A percentile compares a stretch with the other conserved stretches of the same genome.
phyloP scores from a whole-genome alignment of 2,113 vertebrate species.

The Muscicapa adusta region DNA sequence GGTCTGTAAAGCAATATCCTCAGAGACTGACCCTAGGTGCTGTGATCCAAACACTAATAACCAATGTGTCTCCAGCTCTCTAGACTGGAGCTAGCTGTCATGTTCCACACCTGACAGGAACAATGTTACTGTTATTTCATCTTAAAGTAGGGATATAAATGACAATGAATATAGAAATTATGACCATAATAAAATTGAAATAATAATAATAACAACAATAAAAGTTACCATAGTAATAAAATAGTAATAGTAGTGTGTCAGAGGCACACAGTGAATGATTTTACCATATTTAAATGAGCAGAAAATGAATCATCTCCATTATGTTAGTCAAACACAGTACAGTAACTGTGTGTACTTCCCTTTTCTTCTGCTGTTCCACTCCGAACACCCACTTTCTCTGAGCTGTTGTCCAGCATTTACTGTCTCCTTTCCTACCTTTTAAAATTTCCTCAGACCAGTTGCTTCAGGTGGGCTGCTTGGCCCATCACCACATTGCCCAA shows the following conservation, averaged over 20 bases:
- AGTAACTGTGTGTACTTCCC: background rate
- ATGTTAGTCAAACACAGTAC: background rate
- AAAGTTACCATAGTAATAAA: background rate
- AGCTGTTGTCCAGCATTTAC: background rate
- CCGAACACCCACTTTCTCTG: background rate
- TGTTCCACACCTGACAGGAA: background rate
- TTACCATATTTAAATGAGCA: background rate
- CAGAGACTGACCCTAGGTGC: background rate
- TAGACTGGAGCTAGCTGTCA: background rate
- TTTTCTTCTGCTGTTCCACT: background rate
- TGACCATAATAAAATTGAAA: background rate
- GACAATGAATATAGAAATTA: background rate
- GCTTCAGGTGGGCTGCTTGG: background rate
- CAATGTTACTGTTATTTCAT: background rate
- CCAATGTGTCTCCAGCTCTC: background rate
- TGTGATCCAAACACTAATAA: fast-evolving
- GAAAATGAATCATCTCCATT: background rate
- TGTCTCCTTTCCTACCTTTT: background rate
- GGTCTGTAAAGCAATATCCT: background rate
- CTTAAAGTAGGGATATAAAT: background rate
- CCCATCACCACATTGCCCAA: background rate
- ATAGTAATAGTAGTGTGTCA: background rate
- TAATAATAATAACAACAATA: background rate
- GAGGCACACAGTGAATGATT: background rate
- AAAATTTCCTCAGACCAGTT: background rate